Evolutionary conservation across 2,888 invertebrate genomes (phyloP).

Genomic region (Euplexia lucipara): DNA sequence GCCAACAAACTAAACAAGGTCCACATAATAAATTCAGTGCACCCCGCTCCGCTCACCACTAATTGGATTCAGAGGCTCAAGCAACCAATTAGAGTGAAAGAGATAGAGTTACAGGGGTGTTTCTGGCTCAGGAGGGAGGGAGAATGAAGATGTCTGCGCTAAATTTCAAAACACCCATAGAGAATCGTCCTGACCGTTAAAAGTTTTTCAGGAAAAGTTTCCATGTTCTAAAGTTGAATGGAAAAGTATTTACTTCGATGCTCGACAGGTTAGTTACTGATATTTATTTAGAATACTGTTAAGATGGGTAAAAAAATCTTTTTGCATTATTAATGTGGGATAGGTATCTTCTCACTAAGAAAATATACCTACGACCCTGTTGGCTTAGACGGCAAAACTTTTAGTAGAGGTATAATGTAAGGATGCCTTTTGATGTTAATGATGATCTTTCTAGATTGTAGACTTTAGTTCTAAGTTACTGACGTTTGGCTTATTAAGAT

Average conservation of each 20-base stretch:
- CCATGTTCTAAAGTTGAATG: slow-evolving; percentile 25
- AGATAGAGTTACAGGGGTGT: slow-evolving; percentile 66
- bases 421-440: too few relatives aligned
- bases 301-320: background rate
- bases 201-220: slow-evolving; percentile 48
- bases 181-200: slow-evolving; percentile 33
- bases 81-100: slow-evolving; percentile 84
- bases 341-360: too few relatives aligned
- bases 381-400: too few relatives aligned
- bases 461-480: too few relatives aligned
- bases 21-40: slow-evolving; percentile 85
- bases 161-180: slow-evolving; percentile 53
- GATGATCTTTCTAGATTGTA: too few relatives aligned
- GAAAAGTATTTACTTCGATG: slow-evolving; percentile 13
- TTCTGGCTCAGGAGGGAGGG: slow-evolving; percentile 56
- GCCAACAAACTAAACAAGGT: slow-evolving; percentile 83
- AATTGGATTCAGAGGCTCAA: slow-evolving; percentile 86
- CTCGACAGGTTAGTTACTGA: slow-evolving; percentile 10
- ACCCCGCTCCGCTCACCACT: slow-evolving; percentile 77
- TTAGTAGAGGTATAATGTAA: too few relatives aligned
- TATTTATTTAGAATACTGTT: slow-evolving; percentile 9
- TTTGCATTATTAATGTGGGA: too few relatives aligned
- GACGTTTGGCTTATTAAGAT: too few relatives aligned
- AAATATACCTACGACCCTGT: too few relatives aligned
- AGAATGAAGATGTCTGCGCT: slow-evolving; percentile 53